Percentiles rank a stretch among this genome's conserved stretches.
These are phyloP conservation scores for Emys orbicularis DNA, from an alignment of 2,797 vertebrate species.

Conservation along the genomic window DNA sequence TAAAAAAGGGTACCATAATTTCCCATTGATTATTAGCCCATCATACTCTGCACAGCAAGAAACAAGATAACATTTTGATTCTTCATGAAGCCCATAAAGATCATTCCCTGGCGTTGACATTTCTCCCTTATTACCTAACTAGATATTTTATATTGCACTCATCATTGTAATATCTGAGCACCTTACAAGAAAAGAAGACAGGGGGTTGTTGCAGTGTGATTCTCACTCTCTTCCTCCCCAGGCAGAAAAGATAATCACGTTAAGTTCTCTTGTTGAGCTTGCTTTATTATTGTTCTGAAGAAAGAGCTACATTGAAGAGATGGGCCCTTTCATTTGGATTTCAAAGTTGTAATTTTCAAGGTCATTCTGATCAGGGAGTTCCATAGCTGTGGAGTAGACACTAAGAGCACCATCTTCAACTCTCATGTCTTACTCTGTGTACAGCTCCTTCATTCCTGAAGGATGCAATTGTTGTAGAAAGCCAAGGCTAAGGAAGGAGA, in stretches of 20 bases:
- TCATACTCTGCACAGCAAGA: constrained; percentile 52
- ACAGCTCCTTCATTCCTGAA: not conserved
- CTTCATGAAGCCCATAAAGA: constrained; percentile 23
- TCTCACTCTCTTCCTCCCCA: not conserved
- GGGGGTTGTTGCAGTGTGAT: not conserved
- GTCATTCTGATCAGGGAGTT: not conserved
- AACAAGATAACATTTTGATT: constrained; percentile 33
- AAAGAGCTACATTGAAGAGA: not conserved
- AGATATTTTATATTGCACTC: not conserved
- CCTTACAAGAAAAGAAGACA: not conserved
- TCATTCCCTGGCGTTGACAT: not conserved
- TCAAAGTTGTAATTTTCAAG: not conserved
- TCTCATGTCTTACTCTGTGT: not conserved
- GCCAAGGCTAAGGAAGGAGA: not conserved
- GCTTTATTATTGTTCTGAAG: not conserved
- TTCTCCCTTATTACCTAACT: constrained; percentile 1
- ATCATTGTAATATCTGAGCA: not conserved
- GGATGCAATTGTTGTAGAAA: not conserved
- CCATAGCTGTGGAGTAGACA: not conserved
- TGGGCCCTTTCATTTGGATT: not conserved
- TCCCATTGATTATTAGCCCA: constrained; percentile 32
- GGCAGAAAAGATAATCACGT: rapidly evolving
- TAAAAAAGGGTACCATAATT: constrained; percentile 23
- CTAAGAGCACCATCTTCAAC: not conserved
- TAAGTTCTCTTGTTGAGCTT: not conserved